phyloP scores from a whole-genome alignment of 64 coral and sea anemone species.

The Actinia equina region DNA sequence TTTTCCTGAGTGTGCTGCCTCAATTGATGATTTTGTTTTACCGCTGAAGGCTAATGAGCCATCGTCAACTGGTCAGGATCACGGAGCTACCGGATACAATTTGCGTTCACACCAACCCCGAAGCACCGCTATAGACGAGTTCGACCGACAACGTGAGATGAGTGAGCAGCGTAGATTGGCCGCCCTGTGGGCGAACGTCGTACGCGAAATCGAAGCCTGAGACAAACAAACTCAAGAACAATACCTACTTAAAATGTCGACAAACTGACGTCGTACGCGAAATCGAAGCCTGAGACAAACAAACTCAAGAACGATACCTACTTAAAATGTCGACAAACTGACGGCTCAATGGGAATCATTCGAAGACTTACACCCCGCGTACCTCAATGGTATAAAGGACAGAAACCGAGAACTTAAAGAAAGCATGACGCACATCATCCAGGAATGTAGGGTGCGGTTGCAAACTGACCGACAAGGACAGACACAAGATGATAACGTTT shows the following conservation, averaged over 20 bases:
- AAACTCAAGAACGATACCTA: too few relatives aligned
- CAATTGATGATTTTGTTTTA: neutral
- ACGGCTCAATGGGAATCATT: neutral
- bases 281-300: neutral
- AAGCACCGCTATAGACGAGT: too few relatives aligned
- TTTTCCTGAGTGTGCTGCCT: neutral
- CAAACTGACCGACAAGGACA: neutral
- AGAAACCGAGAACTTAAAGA: neutral
- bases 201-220: neutral
- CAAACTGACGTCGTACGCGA: neutral
- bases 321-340: neutral
- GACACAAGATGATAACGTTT: neutral
- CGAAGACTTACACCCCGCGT: neutral
- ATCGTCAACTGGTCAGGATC: neutral
- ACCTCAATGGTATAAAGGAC: neutral
- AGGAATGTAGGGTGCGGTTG: neutral
- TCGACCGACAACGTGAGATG: neutral
- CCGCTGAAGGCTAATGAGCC: neutral
- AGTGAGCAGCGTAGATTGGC: slow-evolving; percentile 5
- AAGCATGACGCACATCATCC: neutral
- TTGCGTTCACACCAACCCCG: neutral
- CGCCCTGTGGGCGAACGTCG: neutral
- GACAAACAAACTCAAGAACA: neutral
- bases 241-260: neutral
- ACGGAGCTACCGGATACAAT: slow-evolving; percentile 8